phyloP scores from a whole-genome alignment of 2,888 invertebrate species.

The Prosopocoilus inquinatus region DNA sequence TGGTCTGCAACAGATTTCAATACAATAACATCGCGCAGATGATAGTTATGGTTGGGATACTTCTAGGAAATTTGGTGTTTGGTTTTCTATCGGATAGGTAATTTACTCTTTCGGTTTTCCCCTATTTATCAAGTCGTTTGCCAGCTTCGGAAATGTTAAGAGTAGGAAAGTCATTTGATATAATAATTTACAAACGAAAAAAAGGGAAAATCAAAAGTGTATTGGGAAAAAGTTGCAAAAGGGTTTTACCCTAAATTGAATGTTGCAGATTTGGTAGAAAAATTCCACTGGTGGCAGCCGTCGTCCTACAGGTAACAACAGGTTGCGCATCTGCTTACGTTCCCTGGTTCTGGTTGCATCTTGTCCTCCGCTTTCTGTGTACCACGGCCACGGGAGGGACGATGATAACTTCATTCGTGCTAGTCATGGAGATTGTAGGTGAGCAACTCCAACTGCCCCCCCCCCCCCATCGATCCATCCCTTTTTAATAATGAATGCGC shows the following conservation, averaged over 20 bases:
- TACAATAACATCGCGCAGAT: conserved; percentile 72
- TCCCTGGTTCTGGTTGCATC: conserved; percentile 64
- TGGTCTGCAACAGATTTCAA: conserved; percentile 66
- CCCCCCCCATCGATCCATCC: too few relatives aligned
- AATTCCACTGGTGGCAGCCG: conserved; percentile 68
- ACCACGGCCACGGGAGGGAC: conserved; percentile 79
- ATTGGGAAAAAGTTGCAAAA: too few relatives aligned
- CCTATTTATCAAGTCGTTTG: too few relatives aligned
- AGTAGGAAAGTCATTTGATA: too few relatives aligned
- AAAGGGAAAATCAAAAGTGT: too few relatives aligned
- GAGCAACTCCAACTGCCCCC: conserved; percentile 20
- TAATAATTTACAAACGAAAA: too few relatives aligned
- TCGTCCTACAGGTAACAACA: conserved; percentile 68
- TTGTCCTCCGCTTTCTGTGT: conserved; percentile 66
- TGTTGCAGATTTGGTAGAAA: conserved; percentile 71
- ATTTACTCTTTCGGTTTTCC: too few relatives aligned
- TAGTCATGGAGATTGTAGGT: conserved; percentile 69
- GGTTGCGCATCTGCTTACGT: conserved; percentile 71
- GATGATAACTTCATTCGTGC: conserved; percentile 75
- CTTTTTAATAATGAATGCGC: too few relatives aligned
- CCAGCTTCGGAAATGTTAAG: too few relatives aligned
- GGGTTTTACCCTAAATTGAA: too few relatives aligned
- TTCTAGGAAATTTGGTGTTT: conserved; percentile 72
- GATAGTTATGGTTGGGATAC: conserved; percentile 74
- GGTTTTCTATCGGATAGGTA: conserved; percentile 77